Conservation (phyloP, 2,113 vertebrate species). For the Ancistrus triradiatus region DNA sequence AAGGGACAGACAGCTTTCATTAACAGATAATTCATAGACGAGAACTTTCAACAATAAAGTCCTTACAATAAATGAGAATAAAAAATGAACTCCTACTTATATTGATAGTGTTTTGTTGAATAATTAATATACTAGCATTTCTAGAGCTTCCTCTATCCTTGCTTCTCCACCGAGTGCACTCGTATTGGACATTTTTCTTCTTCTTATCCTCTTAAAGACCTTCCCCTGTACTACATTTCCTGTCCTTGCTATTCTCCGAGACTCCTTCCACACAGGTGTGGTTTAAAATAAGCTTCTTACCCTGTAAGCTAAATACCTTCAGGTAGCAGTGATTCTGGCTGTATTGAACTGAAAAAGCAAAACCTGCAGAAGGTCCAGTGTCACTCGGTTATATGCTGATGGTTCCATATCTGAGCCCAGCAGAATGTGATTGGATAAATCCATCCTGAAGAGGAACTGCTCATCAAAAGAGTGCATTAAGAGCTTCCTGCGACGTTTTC, state of each 20-base stretch:
- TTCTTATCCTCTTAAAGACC: not conserved
- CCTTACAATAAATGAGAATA: no score
- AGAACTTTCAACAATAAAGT: no score
- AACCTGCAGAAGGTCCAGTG: conserved; percentile 45
- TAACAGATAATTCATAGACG: no score
- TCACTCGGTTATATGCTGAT: conserved; percentile 53
- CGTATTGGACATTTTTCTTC: not conserved
- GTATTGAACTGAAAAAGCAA: not conserved
- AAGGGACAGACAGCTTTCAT: no score
- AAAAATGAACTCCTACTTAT: no score
- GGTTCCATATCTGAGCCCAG: conserved; percentile 55
- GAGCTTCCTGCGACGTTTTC: not conserved
- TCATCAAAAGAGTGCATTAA: not conserved
- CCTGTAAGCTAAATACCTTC: conserved; percentile 9
- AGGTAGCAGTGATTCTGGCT: no score
- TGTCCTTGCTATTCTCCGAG: no score
- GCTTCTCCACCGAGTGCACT: not conserved
- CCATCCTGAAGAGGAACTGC: conserved; percentile 48
- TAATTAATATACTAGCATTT: no score
- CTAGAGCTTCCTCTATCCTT: not conserved
- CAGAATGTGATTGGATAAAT: conserved; percentile 55
- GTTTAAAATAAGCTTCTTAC: conserved; percentile 41
- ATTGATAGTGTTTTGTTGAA: no score
- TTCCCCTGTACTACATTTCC: not conserved
- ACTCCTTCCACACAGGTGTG: not conserved